phyloP scores from a whole-genome alignment of 2,888 invertebrate genomes.

The Synergus umbraculus region DNA sequence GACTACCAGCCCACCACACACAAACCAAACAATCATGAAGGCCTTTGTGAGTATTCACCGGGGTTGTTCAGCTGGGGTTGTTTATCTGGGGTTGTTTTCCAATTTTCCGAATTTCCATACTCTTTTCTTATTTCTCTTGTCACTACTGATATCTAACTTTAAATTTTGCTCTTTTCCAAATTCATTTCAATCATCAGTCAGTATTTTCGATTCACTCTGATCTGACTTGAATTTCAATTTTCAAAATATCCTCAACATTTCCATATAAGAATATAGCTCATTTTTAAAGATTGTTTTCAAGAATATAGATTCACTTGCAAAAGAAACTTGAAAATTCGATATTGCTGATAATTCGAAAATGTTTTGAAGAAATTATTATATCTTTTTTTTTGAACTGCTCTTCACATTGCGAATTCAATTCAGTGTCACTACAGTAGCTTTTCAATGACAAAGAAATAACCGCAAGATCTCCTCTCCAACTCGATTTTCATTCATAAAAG shows the following conservation, averaged over 20 bases:
- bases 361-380: not conserved
- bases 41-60: conserved; percentile 76
- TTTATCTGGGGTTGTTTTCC: conserved; percentile 41
- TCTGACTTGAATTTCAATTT: too few species aligned
- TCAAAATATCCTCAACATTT: not conserved
- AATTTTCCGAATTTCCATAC: not conserved
- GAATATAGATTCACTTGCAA: not conserved
- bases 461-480: conserved; percentile 38
- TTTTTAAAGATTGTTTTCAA: not conserved
- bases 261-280: not conserved
- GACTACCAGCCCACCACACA: conserved; percentile 77
- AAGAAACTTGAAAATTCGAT: not conserved
- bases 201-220: too few species aligned
- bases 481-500: conserved; percentile 65
- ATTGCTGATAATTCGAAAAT: too few species aligned
- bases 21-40: conserved; percentile 77
- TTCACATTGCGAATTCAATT: not conserved
- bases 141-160: not conserved
- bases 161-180: not conserved
- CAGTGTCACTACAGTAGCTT: not conserved
- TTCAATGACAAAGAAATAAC: conserved; percentile 9
- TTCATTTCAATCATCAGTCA: not conserved
- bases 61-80: conserved; percentile 46
- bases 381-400: not conserved
- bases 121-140: conserved; percentile 12